A percentile compares a stretch with the other conserved stretches of the same genome.
phyloP scores from a whole-genome alignment of 2,113 vertebrate species.

The Nyctibius bracteatus region DNA sequence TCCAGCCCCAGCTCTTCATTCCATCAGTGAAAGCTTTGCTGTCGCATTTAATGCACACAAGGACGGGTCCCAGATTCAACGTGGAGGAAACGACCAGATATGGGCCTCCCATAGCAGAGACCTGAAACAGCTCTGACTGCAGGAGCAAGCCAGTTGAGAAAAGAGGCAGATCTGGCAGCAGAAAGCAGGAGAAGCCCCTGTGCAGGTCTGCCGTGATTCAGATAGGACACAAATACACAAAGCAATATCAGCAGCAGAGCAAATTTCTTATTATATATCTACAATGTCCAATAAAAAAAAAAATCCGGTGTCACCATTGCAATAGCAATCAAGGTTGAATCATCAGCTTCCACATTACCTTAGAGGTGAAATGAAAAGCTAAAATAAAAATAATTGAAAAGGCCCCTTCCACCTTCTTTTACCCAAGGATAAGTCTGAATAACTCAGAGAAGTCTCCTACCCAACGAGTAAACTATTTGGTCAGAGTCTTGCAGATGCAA shows the following conservation, averaged over 20 bases:
- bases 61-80: not conserved
- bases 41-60: fast-evolving
- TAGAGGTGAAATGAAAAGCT: not conserved
- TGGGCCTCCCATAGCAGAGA: fast-evolving
- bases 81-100: fast-evolving
- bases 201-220: fast-evolving
- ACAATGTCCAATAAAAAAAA: not conserved
- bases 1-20: not conserved
- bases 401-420: not conserved
- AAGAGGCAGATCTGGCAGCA: not conserved
- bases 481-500: not conserved
- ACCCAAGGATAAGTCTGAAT: not conserved
- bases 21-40: not conserved
- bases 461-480: not conserved
- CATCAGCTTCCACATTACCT: not conserved
- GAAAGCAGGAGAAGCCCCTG: not conserved
- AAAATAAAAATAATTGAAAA: not conserved
- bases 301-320: not conserved
- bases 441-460: not conserved
- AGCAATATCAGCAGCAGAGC: not conserved
- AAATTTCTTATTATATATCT: not conserved
- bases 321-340: not conserved
- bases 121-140: no score
- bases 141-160: not conserved
- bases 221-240: not conserved